Evolutionary conservation across 2,113 vertebrate species (phyloP).

Genomic region (Passer montanus): DNA sequence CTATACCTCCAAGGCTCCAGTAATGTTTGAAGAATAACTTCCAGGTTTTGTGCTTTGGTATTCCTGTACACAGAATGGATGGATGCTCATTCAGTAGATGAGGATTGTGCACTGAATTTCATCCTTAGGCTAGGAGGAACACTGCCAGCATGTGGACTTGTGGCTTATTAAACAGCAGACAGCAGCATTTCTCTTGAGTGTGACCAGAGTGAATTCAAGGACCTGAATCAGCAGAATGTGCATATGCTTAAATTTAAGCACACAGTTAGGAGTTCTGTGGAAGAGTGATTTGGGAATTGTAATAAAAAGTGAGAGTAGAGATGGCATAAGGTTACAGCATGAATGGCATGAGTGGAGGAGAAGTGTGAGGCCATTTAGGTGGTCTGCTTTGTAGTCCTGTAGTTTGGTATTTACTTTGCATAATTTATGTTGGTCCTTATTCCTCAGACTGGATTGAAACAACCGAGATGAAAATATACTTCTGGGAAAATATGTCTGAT

Average conservation of each 20-base stretch:
- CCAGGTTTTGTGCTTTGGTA: not conserved
- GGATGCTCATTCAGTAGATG: not conserved
- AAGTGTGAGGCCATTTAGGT: not conserved
- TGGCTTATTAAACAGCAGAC: not conserved
- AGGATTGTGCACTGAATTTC: not conserved
- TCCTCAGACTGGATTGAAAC: not conserved
- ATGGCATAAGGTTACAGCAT: not conserved
- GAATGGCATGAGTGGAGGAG: not conserved
- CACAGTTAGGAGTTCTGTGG: not conserved
- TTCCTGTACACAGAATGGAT: not conserved
- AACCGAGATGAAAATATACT: not conserved
- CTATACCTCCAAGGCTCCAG: not conserved
- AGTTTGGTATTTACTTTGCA: not conserved
- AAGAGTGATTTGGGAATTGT: not conserved
- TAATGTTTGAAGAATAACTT: not conserved
- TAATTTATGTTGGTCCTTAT: not conserved
- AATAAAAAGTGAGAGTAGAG: conserved; percentile 38
- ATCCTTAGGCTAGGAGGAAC: not conserved
- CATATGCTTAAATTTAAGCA: not conserved
- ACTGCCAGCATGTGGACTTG: not conserved
- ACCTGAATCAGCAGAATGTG: not conserved
- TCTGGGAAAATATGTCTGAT: not conserved
- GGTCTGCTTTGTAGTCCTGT: not conserved
- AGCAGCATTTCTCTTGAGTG: not conserved
- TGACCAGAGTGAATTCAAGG: not conserved